Percentiles rank a stretch among this genome's conserved stretches.
Conservation (phyloP, 2,113 vertebrate species). For the Microtus pennsylvanicus region DNA sequence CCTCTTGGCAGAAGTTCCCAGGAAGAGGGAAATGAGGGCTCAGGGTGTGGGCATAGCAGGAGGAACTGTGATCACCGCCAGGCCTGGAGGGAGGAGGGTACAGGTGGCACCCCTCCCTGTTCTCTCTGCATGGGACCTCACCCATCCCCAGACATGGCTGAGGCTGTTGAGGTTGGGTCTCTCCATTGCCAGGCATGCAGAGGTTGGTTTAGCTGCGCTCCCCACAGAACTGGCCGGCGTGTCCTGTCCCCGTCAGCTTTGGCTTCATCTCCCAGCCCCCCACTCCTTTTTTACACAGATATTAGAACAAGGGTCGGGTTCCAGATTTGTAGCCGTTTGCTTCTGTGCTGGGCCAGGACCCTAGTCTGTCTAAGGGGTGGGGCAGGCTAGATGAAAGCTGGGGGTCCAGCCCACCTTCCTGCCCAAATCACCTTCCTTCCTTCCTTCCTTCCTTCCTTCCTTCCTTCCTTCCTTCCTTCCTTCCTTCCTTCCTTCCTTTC, state of each 20-base stretch:
- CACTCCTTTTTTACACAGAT: neutral
- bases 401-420: neutral
- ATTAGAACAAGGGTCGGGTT: neutral
- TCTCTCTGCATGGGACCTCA: neutral
- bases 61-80: conserved; percentile 27
- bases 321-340: neutral
- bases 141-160: neutral
- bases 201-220: neutral
- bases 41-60: neutral
- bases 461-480: too few species aligned
- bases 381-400: neutral
- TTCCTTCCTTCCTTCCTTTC: too few species aligned
- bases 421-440: neutral
- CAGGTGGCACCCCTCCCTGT: neutral
- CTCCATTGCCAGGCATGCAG: neutral
- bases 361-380: neutral
- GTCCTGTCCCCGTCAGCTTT: neutral
- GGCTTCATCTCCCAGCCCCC: neutral
- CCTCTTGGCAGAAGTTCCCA: conserved; percentile 2
- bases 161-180: neutral
- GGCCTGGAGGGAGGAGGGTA: neutral
- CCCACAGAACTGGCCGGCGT: neutral
- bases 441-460: too few species aligned
- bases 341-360: neutral
- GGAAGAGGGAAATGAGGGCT: conserved; percentile 38